Evolutionary conservation across 2,797 vertebrate species (phyloP).

Genomic region (Discoglossus pictus): DNA sequence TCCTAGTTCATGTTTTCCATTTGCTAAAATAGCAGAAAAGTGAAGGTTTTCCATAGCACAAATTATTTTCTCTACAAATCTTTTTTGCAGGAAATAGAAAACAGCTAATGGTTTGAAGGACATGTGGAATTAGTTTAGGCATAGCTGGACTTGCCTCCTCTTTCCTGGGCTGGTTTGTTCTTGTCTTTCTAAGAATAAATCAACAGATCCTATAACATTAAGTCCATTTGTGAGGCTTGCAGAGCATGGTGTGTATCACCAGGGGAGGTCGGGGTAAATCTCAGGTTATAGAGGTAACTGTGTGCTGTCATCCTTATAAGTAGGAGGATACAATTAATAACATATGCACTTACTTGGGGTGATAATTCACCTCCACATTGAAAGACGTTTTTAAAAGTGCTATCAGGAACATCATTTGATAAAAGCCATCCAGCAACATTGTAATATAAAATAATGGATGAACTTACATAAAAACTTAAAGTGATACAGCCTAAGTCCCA

Average conservation of each 20-base stretch:
- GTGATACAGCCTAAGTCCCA: no score
- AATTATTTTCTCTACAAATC: conserved; percentile 68
- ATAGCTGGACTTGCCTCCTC: conserved; percentile 63
- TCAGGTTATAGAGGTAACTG: no score
- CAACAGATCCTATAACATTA: conserved; percentile 66
- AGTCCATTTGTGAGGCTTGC: no score
- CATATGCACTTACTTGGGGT: no score
- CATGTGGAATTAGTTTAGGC: conserved; percentile 89
- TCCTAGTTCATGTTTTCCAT: conserved; percentile 60
- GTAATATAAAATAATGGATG: no score
- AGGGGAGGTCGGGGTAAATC: conserved; percentile 12
- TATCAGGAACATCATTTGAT: no score
- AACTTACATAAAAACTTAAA: no score
- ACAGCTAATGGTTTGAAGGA: conserved; percentile 77
- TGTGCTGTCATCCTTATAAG: no score
- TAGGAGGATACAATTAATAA: no score
- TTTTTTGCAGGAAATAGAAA: conserved; percentile 91
- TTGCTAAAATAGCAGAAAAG: conserved; percentile 63
- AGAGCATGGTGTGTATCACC: not conserved
- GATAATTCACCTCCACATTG: no score
- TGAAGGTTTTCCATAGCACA: conserved; percentile 54
- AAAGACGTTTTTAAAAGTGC: no score
- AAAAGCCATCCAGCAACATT: no score
- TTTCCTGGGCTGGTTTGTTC: conserved; percentile 67
- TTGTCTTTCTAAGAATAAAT: conserved; percentile 67